These are phyloP conservation scores for Calcarius lapponicus DNA, from an alignment of 2,797 vertebrate species.

Conservation along the genomic window DNA sequence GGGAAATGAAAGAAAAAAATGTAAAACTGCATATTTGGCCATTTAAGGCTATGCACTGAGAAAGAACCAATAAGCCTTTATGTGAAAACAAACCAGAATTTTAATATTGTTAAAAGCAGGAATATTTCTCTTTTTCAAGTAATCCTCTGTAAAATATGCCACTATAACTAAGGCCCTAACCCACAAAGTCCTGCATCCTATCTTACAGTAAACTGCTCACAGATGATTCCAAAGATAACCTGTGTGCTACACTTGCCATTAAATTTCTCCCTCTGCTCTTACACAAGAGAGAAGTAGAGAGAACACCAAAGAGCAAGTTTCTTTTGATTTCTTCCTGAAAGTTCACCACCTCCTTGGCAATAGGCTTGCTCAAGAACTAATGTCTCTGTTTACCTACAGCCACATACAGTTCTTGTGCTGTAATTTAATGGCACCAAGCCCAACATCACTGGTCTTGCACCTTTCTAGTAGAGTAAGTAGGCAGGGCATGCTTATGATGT, in stretches of 20 bases:
- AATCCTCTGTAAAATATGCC: not conserved
- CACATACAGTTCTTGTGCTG: not conserved
- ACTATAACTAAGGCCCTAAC: not conserved
- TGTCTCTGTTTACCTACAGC: not conserved
- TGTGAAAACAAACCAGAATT: not conserved
- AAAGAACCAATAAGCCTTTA: not conserved
- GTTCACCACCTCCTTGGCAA: not conserved
- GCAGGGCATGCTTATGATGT: not conserved
- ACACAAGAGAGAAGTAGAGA: not conserved
- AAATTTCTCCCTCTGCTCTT: not conserved
- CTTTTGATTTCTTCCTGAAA: not conserved
- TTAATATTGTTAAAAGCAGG: not conserved
- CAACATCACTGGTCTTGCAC: not conserved
- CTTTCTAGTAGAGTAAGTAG: not conserved
- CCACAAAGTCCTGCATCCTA: not conserved
- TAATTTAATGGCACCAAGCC: not conserved
- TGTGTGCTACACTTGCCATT: not conserved
- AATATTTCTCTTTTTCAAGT: not conserved
- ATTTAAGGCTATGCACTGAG: not conserved
- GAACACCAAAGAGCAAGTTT: not conserved
- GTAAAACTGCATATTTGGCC: not conserved
- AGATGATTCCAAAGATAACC: not conserved
- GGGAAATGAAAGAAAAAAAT: not conserved
- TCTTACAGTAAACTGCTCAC: not conserved
- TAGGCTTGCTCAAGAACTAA: not conserved